Conservation (phyloP, 2,113 vertebrate species). For the Mesocricetus auratus region DNA sequence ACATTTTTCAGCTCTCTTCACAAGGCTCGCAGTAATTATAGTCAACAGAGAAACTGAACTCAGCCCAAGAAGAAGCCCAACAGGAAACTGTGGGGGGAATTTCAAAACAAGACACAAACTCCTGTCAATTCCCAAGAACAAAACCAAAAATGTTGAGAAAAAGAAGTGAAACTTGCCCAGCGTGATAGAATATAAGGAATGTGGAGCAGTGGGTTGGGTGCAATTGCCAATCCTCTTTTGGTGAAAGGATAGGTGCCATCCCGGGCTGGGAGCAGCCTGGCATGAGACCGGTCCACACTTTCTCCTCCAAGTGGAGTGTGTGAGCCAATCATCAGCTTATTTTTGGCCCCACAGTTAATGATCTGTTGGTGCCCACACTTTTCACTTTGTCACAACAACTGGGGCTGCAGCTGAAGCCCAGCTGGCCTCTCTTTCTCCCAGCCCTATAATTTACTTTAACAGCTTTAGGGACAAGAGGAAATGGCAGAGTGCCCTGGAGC, state of each 20-base stretch:
- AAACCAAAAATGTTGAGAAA: background rate
- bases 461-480: constrained; percentile 85
- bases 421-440: constrained; percentile 78
- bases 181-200: background rate
- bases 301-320: constrained; percentile 50
- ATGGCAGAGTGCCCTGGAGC: constrained; percentile 76
- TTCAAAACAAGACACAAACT: constrained; percentile 74
- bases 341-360: constrained; percentile 79
- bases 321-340: constrained; percentile 80
- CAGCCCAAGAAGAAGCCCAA: constrained; percentile 61
- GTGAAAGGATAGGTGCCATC: constrained; percentile 44
- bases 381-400: constrained; percentile 83
- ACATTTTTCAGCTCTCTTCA: constrained; percentile 63
- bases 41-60: constrained; percentile 53
- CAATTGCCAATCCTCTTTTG: background rate
- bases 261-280: constrained; percentile 54
- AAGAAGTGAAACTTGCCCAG: background rate
- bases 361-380: constrained; percentile 82
- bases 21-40: constrained; percentile 63
- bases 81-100: constrained; percentile 77
- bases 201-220: fast-evolving
- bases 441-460: constrained; percentile 87
- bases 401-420: constrained; percentile 83
- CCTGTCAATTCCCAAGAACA: constrained; percentile 66
- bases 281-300: constrained; percentile 19